These are phyloP conservation scores for Unio pictorum DNA, from an alignment of 2,888 invertebrate species.

Conservation along the genomic window DNA sequence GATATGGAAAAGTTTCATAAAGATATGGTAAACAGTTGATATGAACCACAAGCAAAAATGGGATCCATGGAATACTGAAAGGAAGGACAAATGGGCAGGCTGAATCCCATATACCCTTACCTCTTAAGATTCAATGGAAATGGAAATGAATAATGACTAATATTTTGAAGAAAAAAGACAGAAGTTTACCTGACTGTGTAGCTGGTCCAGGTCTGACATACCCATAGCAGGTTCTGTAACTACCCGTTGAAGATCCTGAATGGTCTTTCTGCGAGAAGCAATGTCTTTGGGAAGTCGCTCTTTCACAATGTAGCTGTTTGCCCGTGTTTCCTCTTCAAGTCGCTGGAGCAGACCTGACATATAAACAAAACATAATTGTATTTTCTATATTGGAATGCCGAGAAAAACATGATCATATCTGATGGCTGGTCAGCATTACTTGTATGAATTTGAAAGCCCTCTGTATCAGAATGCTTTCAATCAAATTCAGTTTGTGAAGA, in stretches of 20 bases:
- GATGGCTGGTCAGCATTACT: no score
- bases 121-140: not conserved
- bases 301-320: slow-evolving; percentile 82
- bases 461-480: no score
- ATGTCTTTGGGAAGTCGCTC: slow-evolving; percentile 87
- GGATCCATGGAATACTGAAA: not conserved
- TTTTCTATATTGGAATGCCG: not conserved
- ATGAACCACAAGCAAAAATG: no score
- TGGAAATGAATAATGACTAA: not conserved
- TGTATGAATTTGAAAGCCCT: no score
- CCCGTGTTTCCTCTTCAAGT: slow-evolving; percentile 83
- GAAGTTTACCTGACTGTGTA: slow-evolving; percentile 77
- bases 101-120: not conserved
- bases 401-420: not conserved
- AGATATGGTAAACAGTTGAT: no score
- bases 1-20: no score
- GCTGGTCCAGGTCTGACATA: slow-evolving; percentile 78
- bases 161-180: slow-evolving; percentile 1
- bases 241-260: slow-evolving; percentile 81
- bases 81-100: not conserved
- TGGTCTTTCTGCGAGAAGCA: slow-evolving; percentile 77
- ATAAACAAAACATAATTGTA: not conserved
- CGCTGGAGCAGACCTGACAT: slow-evolving; percentile 78
- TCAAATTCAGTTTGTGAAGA: no score
- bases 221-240: slow-evolving; percentile 79